These are phyloP conservation scores for Butorides virescens DNA, from an alignment of 2,113 vertebrate genomes.

Conservation along the genomic window DNA sequence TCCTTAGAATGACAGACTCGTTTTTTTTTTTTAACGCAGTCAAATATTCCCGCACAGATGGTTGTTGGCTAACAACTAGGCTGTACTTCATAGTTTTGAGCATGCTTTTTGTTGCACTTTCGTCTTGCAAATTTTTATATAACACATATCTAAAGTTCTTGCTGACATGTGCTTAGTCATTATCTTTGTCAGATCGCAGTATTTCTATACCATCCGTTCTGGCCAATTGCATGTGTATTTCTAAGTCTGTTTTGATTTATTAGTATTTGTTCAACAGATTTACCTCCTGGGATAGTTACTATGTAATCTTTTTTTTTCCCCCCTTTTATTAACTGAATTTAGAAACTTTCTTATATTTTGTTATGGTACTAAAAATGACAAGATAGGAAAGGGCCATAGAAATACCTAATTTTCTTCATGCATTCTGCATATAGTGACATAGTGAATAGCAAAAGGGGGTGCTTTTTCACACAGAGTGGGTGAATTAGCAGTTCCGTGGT, in stretches of 20 bases:
- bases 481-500: not conserved
- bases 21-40: not conserved
- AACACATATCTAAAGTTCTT: not conserved
- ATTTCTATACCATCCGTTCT: not conserved
- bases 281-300: not conserved
- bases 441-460: not conserved
- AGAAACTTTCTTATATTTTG: not conserved
- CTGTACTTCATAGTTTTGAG: not conserved
- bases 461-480: not conserved
- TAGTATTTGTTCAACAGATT: not conserved
- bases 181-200: not conserved
- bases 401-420: not conserved
- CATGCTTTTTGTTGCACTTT: not conserved
- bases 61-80: not conserved
- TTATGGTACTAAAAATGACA: not conserved
- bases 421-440: not conserved
- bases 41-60: not conserved
- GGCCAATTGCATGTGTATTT: not conserved
- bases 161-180: not conserved
- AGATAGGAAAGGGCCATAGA: not conserved
- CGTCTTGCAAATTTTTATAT: not conserved
- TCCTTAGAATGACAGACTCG: not conserved
- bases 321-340: not conserved
- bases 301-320: fast-evolving
- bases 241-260: not conserved